Base-by-base conservation (phyloP, 2,797 vertebrate genomes). In the Manis javanica region DNA sequence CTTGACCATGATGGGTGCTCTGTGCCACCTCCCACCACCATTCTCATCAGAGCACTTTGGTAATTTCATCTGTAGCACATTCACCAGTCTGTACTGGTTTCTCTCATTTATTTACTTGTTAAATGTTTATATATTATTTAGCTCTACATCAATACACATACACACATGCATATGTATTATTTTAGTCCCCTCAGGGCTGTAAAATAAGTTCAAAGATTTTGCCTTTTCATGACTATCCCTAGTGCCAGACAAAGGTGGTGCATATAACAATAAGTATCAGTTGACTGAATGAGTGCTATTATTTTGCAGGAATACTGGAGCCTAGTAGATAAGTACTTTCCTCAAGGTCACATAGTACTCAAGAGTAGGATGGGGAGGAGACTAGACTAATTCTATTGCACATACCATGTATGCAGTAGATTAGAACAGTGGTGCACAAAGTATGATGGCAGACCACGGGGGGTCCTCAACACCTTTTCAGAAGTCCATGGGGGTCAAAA, bases 71-170 rank as follows among this genome's bases (percentile, higher is more conserved):
- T 92, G 88, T 31, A 69, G 26, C n/a, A 63, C 37, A 34, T 4
- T 9, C 74, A 57, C 46, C 18, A 19, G 5, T 51, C 29, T 21
- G n/a, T 57, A 53, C 7, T 21, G 68, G 63, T 57, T 92, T 94
- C n/a, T 55, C 2, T 59, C 39, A 90, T 69, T 77, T n/a, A 59
- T 42, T 53, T 57, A 61, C n/a, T 34, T 85, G 75, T 53, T 87
- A 91, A 79, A 81, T 93, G 61, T 87, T 89, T 83, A 61, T 49
- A 78, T 26, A 49, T 49, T 66, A n/a, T 66, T 84, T 92, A 96
- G 78, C 49, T 89, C 75, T 83, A 86, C 94, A 78, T 59, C 81
- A 75, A 72, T 89, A 34, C 8, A 71, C 15, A 37, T 19, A 61
- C 5, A 59, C 8, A 19, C 9, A 39, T 24, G 13, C 12, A 11